Base-by-base conservation (phyloP, 2,888 invertebrate genomes). In the Molorchus minor region DNA sequence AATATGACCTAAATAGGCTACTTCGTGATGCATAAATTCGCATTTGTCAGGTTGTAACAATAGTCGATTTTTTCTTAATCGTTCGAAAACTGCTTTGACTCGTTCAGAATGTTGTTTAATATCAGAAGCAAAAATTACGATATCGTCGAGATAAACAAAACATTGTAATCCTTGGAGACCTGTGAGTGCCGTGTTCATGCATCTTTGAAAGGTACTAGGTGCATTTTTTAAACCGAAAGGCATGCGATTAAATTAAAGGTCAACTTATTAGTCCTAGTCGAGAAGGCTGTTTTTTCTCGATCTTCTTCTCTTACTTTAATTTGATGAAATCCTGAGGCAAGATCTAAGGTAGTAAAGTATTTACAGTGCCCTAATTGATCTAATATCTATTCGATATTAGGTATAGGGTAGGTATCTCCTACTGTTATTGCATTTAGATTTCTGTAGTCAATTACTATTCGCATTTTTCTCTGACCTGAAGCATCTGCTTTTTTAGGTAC, bases 1-100 rank as follows among this genome's bases (percentile, higher is more conserved):
- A 1, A 61, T 15, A 77, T 71, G 78, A 2, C 80, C 79, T 19
- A 80, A 49, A 53, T 75, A 80, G 0, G 71, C 71, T 8, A 80
- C 75, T 71, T 78, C 75, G 13, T 62, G 60, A 8, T 69, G 51
- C 3, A 77, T 53, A 29, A 78, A 78, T 67, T 77, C 74, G 29
- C 74, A 74, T 61, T 77, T 77, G 16, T 78, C 77, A 0, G 72
- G 54, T 52, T 64, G 61, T 2, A 64, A 21, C 8, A 57, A 15
- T 19, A 61, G 55, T 15, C 12, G 12, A 69, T 64, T 77, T 71
- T 67, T n/a, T 13, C 64, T 41, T 2, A 79, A 58, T 25, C 74
- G 55, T 3, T 8, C 15, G 17, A 38, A 16, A 8, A 71, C 74
- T 51, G 59, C 57, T 63, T 12, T 36, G 0, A 77, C 57, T 45